phyloP scores from a whole-genome alignment of 2,888 invertebrate genomes.

The Napeogenes sylphis region DNA sequence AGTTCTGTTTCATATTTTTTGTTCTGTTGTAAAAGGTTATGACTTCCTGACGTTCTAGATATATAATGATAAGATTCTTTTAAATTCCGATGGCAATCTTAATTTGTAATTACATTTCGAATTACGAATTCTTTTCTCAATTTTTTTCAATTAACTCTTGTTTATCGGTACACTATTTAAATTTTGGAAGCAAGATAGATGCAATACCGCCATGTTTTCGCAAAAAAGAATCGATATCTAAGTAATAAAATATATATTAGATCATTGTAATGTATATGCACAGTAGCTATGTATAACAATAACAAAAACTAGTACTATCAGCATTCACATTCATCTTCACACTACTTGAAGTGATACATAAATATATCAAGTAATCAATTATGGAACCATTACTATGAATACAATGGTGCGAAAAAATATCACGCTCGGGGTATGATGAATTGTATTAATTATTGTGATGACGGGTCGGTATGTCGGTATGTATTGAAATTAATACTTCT shows the following conservation, averaged over 20 bases:
- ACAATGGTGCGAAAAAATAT: constrained; percentile 28
- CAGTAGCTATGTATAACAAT: not conserved
- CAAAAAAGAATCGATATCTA: not conserved
- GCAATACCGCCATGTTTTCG: too few species aligned
- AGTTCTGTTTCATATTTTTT: constrained; percentile 22
- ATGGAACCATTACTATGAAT: constrained; percentile 24
- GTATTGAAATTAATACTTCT: constrained; percentile 20
- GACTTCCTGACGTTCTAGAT: constrained; percentile 28
- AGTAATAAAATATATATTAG: not conserved
- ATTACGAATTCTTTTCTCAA: constrained; percentile 19
- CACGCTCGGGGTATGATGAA: constrained; percentile 24
- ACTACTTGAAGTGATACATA: constrained; percentile 5
- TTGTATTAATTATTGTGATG: constrained; percentile 26
- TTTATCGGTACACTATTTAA: constrained; percentile 9
- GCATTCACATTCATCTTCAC: constrained; percentile 7
- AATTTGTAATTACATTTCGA: constrained; percentile 18
- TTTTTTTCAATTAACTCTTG: constrained; percentile 21
- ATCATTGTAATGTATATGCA: not conserved
- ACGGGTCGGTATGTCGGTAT: constrained; percentile 27
- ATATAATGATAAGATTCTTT: constrained; percentile 22
- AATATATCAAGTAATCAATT: constrained; percentile 29
- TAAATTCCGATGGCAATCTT: constrained; percentile 22
- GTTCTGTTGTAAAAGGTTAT: constrained; percentile 18
- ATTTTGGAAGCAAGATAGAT: constrained; percentile 4
- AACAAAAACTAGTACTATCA: constrained; percentile 4